A percentile compares a stretch with the other conserved stretches of the same genome.
Evolutionary conservation across 2,888 invertebrate genomes (phyloP).

Genomic region (Epinotia brunnichana): DNA sequence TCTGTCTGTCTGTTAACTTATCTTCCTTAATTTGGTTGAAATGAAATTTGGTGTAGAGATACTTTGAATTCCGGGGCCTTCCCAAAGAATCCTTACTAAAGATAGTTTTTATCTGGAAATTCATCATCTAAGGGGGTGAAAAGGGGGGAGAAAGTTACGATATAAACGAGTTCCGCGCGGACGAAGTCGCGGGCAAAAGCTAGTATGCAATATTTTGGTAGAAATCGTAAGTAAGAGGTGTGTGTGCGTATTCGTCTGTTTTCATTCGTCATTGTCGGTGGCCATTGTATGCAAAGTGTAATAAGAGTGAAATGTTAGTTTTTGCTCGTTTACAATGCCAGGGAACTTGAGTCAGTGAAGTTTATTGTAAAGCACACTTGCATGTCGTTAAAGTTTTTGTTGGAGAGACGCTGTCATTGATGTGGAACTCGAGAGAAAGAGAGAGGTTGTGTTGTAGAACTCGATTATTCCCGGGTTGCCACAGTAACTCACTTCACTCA

Average conservation of each 20-base stretch:
- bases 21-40: too few species aligned
- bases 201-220: constrained; percentile 11
- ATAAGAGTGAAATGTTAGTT: constrained; percentile 43
- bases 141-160: too few species aligned
- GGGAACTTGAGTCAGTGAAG: constrained; percentile 5
- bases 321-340: constrained; percentile 17
- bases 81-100: too few species aligned
- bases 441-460: neutral
- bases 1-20: too few species aligned
- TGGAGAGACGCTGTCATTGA: neutral
- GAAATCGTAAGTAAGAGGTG: constrained; percentile 29
- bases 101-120: too few species aligned
- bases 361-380: constrained; percentile 18
- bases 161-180: too few species aligned
- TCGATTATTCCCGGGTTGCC: neutral
- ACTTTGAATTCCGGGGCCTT: too few species aligned
- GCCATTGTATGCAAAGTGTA: constrained; percentile 40
- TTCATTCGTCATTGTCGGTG: constrained; percentile 29
- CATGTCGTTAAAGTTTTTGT: constrained; percentile 16
- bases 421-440: too few species aligned
- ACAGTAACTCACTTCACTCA: too few species aligned
- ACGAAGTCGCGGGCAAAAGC: too few species aligned
- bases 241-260: neutral
- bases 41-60: too few species aligned
- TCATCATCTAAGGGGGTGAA: too few species aligned